Conservation (phyloP, 2,113 vertebrate species). For the Mus spicilegus region DNA sequence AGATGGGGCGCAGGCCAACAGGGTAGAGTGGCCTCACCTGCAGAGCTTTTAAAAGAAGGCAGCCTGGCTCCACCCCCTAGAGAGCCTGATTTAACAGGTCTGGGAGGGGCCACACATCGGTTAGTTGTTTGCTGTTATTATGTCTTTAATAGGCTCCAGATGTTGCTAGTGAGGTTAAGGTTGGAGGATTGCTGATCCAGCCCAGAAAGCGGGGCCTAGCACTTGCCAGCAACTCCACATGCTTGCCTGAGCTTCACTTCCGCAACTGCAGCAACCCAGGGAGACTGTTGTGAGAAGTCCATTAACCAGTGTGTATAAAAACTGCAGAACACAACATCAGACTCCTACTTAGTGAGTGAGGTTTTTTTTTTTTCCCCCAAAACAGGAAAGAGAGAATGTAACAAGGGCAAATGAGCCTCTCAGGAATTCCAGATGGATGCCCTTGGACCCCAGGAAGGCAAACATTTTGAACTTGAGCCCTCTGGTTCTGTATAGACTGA, state of each 20-base stretch:
- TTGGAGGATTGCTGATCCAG: neutral
- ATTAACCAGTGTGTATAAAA: neutral
- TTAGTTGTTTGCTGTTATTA: conserved; percentile 4
- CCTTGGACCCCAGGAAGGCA: neutral
- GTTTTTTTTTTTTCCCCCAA: neutral
- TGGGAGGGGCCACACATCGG: neutral
- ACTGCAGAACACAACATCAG: neutral
- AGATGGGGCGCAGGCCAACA: neutral
- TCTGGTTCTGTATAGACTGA: neutral
- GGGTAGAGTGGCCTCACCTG: neutral
- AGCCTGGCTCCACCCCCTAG: neutral
- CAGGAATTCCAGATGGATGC: neutral
- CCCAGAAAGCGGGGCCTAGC: neutral
- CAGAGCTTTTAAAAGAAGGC: neutral
- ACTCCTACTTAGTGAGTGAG: neutral
- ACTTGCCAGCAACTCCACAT: neutral
- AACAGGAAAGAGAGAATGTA: conserved; percentile 20
- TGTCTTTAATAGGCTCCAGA: conserved; percentile 62
- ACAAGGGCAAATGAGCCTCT: neutral
- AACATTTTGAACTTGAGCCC: neutral
- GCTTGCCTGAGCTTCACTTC: conserved; percentile 44
- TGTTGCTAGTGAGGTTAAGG: conserved; percentile 8
- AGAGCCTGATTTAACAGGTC: conserved; percentile 31
- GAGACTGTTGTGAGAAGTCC: conserved; percentile 32
- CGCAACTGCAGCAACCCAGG: neutral